Base-by-base conservation (phyloP, 2,113 vertebrate species). In the Steatornis caripensis region DNA sequence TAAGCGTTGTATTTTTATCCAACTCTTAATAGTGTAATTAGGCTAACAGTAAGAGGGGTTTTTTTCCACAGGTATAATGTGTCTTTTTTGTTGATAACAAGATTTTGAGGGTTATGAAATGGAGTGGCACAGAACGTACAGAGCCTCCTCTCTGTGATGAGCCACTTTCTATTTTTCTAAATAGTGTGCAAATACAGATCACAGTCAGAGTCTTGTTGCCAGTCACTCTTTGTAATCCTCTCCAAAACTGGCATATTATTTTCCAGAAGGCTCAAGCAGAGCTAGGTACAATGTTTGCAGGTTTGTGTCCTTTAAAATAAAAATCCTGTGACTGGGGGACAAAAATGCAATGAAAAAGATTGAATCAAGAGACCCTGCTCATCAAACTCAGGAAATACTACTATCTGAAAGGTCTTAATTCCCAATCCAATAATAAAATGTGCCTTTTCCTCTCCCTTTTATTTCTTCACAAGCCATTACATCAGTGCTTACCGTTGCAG, bases 331-430 rank as follows among this genome's bases (percentile, higher is more conserved):
- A 15, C 5, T 70, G 34, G 12, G 41, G 58, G 58, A 87, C 86
- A 84, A 94, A 96, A 94, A 76, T 39, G 75, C 54, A 74, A 43
- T 78, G 70, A 76, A 88, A 93, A 96, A 86, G 90, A 92, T 77
- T 81, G 55, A 68, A 86, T 86, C 71, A 74, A 81, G 76, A 70
- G 51, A 57, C 13, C 3, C 16, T 29, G 60, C 46, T 94, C 90
- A 54, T 93, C 88, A 90, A 90, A 95, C 54, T 58, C 86, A 70
- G 80, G 68, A 92, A 90, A 89, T 16, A 27, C 46, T n/a, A 26
- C n/a, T 84, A 41, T 54, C 80, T 77, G 71, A 87, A 93, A 84
- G 46, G 72, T 78, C 93, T 89, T 87, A 93, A 68, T 64, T 95
- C 78, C 87, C 84, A 74, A 46, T 71, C 55, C 64, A 79, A 89